These are phyloP conservation scores for Eristalis tenax DNA, from an alignment of 2,888 invertebrate species.

Conservation along the genomic window DNA sequence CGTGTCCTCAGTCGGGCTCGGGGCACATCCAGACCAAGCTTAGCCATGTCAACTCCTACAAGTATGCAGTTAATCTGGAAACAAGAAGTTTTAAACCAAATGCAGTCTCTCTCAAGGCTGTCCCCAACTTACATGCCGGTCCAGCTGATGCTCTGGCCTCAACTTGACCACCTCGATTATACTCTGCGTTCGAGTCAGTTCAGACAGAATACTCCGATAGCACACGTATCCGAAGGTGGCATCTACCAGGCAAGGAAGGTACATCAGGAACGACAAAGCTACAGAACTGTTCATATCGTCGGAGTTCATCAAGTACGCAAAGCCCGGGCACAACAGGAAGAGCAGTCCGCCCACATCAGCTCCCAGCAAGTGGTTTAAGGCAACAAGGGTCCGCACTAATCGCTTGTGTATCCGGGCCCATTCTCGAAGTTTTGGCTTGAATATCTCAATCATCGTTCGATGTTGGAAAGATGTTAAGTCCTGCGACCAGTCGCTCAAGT, in stretches of 20 bases:
- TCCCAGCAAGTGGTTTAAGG: background rate
- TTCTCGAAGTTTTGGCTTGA: background rate
- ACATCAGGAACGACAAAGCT: background rate
- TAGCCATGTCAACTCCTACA: background rate
- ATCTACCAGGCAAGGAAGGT: background rate
- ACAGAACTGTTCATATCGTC: background rate
- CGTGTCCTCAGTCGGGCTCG: background rate
- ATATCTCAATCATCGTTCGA: background rate
- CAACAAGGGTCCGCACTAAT: background rate
- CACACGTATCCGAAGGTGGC: background rate
- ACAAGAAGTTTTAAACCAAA: background rate
- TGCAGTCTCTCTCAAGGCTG: too few species aligned
- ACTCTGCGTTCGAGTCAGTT: background rate
- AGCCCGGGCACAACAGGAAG: background rate
- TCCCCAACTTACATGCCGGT: background rate
- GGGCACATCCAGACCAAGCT: too few species aligned
- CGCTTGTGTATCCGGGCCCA: background rate
- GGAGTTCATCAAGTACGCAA: background rate
- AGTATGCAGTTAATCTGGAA: background rate
- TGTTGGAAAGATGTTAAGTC: background rate
- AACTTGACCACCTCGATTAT: background rate
- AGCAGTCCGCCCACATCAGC: background rate
- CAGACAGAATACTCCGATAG: background rate
- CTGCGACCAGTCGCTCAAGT: background rate
- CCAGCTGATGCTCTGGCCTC: background rate